These are phyloP conservation scores for Syritta pipiens DNA, from an alignment of 2,888 invertebrate species.

Conservation along the genomic window DNA sequence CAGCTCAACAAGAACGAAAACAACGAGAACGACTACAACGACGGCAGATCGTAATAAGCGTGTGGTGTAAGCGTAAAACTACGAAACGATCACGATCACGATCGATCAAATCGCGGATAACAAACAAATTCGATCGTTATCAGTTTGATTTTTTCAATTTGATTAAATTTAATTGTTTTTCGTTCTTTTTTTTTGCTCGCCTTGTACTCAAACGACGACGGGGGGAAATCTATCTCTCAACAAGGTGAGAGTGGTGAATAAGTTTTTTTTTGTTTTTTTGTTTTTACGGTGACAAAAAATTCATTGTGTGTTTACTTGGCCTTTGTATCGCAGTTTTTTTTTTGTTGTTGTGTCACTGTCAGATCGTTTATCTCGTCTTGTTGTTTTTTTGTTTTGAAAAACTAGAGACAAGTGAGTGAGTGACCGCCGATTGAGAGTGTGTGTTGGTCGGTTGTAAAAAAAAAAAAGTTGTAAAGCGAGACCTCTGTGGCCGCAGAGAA, in stretches of 20 bases:
- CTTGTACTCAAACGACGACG: no score
- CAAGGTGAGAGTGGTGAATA: conserved; percentile 43
- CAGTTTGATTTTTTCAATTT: background rate
- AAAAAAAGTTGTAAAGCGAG: conserved; percentile 32
- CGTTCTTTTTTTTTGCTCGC: background rate
- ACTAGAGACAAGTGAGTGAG: conserved; percentile 35
- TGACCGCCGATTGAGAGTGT: conserved; percentile 24
- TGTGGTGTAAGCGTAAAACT: background rate
- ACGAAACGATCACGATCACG: conserved; percentile 13
- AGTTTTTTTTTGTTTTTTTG: no score
- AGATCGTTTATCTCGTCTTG: conserved; percentile 31
- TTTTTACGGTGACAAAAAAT: conserved; percentile 21
- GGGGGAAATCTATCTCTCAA: conserved; percentile 1
- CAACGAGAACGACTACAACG: no score
- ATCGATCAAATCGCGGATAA: conserved; percentile 13
- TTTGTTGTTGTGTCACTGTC: conserved; percentile 13
- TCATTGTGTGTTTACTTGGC: conserved; percentile 2
- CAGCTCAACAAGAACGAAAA: no score
- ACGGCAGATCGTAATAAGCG: no score
- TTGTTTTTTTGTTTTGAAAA: conserved; percentile 15
- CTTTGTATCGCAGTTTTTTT: conserved; percentile 39
- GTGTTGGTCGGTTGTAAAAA: conserved; percentile 1
- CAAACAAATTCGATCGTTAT: conserved; percentile 16
- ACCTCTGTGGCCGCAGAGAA: background rate
- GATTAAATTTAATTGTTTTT: no score